phyloP scores from a whole-genome alignment of 2,113 vertebrate genomes.

The Damaliscus lunatus region DNA sequence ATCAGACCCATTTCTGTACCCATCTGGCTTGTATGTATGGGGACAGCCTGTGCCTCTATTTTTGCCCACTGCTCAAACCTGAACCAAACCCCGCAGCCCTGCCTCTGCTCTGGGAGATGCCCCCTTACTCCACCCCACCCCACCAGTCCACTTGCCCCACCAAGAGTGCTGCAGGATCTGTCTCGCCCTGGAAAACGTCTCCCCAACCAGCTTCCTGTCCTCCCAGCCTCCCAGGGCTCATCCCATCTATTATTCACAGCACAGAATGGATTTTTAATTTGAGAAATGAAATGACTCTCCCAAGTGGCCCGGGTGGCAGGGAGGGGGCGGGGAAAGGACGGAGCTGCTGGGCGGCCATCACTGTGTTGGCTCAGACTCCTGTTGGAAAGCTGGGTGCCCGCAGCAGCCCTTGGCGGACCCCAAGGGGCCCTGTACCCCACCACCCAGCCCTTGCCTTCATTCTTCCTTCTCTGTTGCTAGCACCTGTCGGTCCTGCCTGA shows the following conservation, averaged over 20 bases:
- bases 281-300: conserved; percentile 74
- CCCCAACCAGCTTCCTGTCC: conserved; percentile 2
- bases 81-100: not conserved
- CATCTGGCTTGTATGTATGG: not conserved
- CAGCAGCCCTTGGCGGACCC: not conserved
- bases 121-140: not conserved
- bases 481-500: not conserved
- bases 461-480: fast-evolving
- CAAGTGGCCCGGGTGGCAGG: conserved; percentile 32
- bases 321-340: not conserved
- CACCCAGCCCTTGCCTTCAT: not conserved
- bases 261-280: conserved; percentile 78
- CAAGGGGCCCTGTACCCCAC: not conserved
- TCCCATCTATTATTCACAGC: conserved; percentile 72
- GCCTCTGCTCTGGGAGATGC: no score
- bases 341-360: fast-evolving
- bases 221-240: conserved; percentile 16
- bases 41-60: not conserved
- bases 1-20: not conserved
- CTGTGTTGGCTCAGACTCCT: not conserved
- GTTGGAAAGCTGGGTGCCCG: not conserved
- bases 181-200: not conserved
- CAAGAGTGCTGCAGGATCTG: not conserved
- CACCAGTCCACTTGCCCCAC: not conserved
- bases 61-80: not conserved